Evolutionary conservation across 1,140 invertebrate species (phyloP), one percentile per base, ranked within the genome.

Genomic region (Ips nitidus): DNA sequence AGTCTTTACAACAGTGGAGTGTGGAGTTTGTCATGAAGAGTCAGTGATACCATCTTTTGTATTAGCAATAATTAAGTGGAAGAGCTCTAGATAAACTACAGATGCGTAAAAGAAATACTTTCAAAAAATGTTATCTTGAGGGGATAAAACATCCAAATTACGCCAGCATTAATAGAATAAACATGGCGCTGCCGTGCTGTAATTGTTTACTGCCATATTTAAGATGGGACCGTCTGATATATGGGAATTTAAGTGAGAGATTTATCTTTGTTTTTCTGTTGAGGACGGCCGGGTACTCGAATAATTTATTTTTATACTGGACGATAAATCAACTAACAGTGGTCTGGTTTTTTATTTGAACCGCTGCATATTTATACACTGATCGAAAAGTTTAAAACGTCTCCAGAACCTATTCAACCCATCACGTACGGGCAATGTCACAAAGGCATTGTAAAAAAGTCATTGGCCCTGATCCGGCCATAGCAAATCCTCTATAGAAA

Each of bases 151-250:
- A 22, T 22, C 22, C 22, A 22, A 22, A 22, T 22, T 22, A 22
- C 22, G 22, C 22, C 22, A 22, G 22, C 59, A 68, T 68, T 68
- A 68, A 68, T 68, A 60, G 42, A 36, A 36, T 22, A 39, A 47
- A 61, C 57, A 61, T 55, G 66, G 60, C 56, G 52, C 39, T 40
- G 58, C 56, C 36, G 43, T 61, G 43, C 56, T 68, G 66, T 68
- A 68, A 68, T 68, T 68, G 66, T 68, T 68, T 60, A 68, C 43
- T 68, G 66, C 66, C 66, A 68, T 52, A 3, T 59, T 40, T 40
- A 55, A 59, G n/a, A 57, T 43, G 56, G 40, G 39, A 42, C n/a
- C 52, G 42, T 22, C 53, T 57, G 53, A 66, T 66, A 55, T 66
- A 57, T 41, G 63, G 37, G 6, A 8, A 43, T 56, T 66, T 66